Percentiles rank a stretch among this genome's conserved stretches.
phyloP scores from a whole-genome alignment of 2,888 invertebrate species.

The Nymphalis c-album region DNA sequence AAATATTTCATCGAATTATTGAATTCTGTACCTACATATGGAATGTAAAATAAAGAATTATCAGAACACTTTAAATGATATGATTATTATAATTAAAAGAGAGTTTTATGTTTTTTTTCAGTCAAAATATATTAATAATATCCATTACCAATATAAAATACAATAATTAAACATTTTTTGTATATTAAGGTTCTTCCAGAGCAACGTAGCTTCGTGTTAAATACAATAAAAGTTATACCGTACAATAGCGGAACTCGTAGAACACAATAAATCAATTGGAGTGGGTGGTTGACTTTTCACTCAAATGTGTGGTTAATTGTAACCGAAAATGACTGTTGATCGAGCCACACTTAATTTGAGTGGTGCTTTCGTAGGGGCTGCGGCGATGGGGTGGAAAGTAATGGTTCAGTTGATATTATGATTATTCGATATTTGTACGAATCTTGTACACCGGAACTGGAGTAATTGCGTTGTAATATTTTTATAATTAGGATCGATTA shows the following conservation, averaged over 20 bases:
- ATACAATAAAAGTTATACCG: conserved; percentile 62
- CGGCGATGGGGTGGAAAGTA: conserved; percentile 61
- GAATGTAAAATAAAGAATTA: no score
- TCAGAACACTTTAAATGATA: no score
- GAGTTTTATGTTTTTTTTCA: background rate
- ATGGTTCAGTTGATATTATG: conserved; percentile 70
- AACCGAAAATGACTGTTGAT: conserved; percentile 82
- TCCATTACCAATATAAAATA: no score
- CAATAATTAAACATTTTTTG: no score
- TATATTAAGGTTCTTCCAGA: conserved; percentile 47
- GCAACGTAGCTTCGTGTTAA: conserved; percentile 39
- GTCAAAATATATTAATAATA: background rate
- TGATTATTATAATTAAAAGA: background rate
- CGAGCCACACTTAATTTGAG: conserved; percentile 82
- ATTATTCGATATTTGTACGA: conserved; percentile 69
- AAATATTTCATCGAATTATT: no score
- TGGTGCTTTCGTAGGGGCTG: conserved; percentile 72
- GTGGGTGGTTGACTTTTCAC: conserved; percentile 82
- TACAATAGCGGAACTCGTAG: conserved; percentile 78
- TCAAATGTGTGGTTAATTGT: conserved; percentile 82
- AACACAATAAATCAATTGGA: conserved; percentile 81
- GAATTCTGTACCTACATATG: no score
- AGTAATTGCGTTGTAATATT: conserved; percentile 53
- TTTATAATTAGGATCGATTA: conserved; percentile 46
- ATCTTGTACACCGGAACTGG: conserved; percentile 61